These are phyloP conservation scores for Potamilus streckersoni DNA, from an alignment of 1,140 invertebrate genomes.

Conservation along the genomic window DNA sequence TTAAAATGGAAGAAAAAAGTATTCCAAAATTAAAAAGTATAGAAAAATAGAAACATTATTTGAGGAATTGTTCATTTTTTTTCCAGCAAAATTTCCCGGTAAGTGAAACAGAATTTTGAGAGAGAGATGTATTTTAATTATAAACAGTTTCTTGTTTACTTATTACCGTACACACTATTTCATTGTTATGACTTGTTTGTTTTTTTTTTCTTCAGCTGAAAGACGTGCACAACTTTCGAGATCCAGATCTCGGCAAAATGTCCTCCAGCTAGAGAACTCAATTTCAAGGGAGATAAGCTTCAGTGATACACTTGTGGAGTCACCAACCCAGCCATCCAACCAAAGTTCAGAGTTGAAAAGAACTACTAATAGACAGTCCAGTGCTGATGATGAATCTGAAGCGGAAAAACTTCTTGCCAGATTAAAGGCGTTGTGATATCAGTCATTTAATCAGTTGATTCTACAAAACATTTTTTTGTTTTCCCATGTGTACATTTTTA, in stretches of 20 bases:
- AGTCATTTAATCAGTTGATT: too few species aligned
- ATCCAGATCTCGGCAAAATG: slow-evolving; percentile 30
- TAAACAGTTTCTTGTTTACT: neutral
- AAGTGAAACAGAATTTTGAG: too few species aligned
- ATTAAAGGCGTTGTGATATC: slow-evolving; percentile 23
- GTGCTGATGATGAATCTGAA: slow-evolving; percentile 18
- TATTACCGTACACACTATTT: neutral
- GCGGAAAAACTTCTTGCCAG: slow-evolving; percentile 26
- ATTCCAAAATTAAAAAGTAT: too few species aligned
- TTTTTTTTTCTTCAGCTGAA: slow-evolving; percentile 28
- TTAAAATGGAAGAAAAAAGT: too few species aligned
- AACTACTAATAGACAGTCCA: neutral
- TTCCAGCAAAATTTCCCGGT: too few species aligned
- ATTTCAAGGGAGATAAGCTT: slow-evolving; percentile 25
- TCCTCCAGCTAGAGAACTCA: slow-evolving; percentile 26
- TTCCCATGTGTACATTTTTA: too few species aligned
- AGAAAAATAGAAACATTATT: too few species aligned
- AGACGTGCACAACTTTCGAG: slow-evolving; percentile 29
- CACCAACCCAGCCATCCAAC: slow-evolving; percentile 1
- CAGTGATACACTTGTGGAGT: slow-evolving; percentile 21
- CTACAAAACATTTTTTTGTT: too few species aligned
- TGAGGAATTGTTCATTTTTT: too few species aligned
- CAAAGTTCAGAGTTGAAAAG: neutral
- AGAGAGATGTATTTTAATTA: too few species aligned
- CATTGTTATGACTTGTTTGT: neutral